Percentiles rank a stretch among this genome's conserved stretches.
Evolutionary conservation across 2,797 vertebrate genomes (phyloP).

Genomic region (Esox masquinongy): DNA sequence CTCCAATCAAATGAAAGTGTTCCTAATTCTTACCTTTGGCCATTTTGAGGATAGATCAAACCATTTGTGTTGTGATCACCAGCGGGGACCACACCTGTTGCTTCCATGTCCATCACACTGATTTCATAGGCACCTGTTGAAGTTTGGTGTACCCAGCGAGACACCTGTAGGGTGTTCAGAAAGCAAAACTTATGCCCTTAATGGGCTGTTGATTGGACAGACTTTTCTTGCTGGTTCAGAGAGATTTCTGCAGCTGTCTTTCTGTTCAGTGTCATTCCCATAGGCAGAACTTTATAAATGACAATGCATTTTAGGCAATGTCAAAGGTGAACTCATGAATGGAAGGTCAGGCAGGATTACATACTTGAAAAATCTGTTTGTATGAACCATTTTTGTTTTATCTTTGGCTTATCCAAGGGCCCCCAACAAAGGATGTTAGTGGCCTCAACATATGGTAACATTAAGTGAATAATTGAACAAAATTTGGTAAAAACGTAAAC

Average conservation of each 20-base stretch:
- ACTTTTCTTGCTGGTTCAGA: not conserved
- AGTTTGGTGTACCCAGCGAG: too few relatives aligned
- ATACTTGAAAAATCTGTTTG: not conserved
- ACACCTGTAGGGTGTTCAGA: not conserved
- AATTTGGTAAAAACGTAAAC: too few relatives aligned
- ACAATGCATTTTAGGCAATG: not conserved
- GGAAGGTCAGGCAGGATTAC: not conserved
- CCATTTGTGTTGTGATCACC: not conserved
- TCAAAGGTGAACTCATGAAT: not conserved
- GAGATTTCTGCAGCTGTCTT: not conserved
- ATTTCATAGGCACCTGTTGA: not conserved
- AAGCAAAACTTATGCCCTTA: not conserved
- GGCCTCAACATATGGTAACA: too few relatives aligned
- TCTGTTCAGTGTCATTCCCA: not conserved
- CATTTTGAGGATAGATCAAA: not conserved
- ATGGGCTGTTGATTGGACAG: not conserved
- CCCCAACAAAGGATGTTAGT: too few relatives aligned
- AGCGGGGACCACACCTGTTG: not conserved
- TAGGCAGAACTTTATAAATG: not conserved
- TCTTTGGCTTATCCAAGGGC: not conserved
- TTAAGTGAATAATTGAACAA: too few relatives aligned
- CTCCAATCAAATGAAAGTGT: slow-evolving; percentile 42
- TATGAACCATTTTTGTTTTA: not conserved
- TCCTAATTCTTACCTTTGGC: slow-evolving; percentile 11
- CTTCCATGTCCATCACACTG: not conserved